phyloP scores from a whole-genome alignment of 2,888 invertebrate species.

The Monoplex corrugatus region DNA sequence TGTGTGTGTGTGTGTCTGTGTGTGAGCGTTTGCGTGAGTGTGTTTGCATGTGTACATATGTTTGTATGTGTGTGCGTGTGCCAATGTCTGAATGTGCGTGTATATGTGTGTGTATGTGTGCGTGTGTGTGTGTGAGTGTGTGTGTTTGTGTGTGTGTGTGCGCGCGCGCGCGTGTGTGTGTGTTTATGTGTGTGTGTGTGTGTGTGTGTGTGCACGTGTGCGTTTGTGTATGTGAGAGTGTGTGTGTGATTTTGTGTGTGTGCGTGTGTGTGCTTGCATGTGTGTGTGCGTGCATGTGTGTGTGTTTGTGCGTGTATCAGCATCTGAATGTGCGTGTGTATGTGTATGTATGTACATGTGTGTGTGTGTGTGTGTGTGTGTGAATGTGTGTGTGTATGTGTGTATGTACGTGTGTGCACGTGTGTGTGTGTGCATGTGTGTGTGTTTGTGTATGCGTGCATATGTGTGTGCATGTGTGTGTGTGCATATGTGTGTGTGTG shows the following conservation, averaged over 20 bases:
- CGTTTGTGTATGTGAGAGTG: neutral
- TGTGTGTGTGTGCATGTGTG: neutral
- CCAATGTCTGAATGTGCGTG: neutral
- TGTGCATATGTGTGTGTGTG: neutral
- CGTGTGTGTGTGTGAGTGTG: neutral
- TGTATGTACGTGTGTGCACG: neutral
- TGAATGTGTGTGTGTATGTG: neutral
- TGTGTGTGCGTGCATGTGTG: neutral
- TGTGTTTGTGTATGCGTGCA: neutral
- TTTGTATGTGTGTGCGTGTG: neutral
- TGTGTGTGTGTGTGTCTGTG: neutral
- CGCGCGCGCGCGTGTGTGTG: neutral
- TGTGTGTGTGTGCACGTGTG: neutral
- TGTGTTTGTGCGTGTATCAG: neutral
- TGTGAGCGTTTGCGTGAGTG: neutral
- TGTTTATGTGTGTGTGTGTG: neutral
- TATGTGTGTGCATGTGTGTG: neutral
- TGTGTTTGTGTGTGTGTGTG: neutral
- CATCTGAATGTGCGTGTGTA: neutral
- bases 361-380: neutral
- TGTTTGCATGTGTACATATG: neutral
- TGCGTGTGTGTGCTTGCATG: neutral
- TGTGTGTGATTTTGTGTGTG: neutral
- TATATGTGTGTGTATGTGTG: neutral
- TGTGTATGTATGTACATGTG: neutral